These are phyloP conservation scores for Paramacrobiotus metropolitanus DNA, from an alignment of 1,140 invertebrate genomes.

Conservation along the genomic window DNA sequence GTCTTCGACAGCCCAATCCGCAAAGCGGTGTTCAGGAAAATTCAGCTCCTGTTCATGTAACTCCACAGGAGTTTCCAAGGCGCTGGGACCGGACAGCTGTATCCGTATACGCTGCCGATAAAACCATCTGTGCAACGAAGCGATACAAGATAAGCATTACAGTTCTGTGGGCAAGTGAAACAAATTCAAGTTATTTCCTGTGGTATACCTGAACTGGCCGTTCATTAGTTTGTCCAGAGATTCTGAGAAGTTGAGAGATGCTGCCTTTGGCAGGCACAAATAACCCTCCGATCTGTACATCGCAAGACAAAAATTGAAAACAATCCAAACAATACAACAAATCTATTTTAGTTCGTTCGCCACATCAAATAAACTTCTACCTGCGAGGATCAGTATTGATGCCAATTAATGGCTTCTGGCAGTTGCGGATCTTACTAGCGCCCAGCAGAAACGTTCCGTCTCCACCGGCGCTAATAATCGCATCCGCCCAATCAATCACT, in stretches of 20 bases:
- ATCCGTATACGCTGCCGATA: constrained; percentile 63
- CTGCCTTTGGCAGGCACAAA: constrained; percentile 59
- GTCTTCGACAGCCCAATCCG: neutral
- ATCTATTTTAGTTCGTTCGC: too few relatives aligned
- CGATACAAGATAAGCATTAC: constrained; percentile 2
- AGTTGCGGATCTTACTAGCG: constrained; percentile 47
- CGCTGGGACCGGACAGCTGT: constrained; percentile 40
- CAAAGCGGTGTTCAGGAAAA: constrained; percentile 21
- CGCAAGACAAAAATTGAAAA: constrained; percentile 5
- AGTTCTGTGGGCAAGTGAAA: constrained; percentile 5
- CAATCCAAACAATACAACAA: neutral
- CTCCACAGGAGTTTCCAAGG: constrained; percentile 34
- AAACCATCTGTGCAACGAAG: constrained; percentile 35
- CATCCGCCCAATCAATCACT: constrained; percentile 69
- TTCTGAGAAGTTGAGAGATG: constrained; percentile 38
- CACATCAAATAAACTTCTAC: too few relatives aligned
- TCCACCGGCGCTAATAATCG: constrained; percentile 78
- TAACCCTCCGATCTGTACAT: constrained; percentile 59
- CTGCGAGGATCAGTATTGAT: constrained; percentile 84
- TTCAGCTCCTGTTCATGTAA: constrained; percentile 37
- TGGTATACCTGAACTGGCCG: constrained; percentile 29
- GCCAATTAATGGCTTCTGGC: constrained; percentile 69
- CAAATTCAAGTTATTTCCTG: too few relatives aligned
- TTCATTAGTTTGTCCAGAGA: constrained; percentile 39
- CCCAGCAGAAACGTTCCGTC: constrained; percentile 93